These are phyloP conservation scores for Oryzaephilus surinamensis DNA, from an alignment of 1,140 invertebrate genomes.

Conservation along the genomic window DNA sequence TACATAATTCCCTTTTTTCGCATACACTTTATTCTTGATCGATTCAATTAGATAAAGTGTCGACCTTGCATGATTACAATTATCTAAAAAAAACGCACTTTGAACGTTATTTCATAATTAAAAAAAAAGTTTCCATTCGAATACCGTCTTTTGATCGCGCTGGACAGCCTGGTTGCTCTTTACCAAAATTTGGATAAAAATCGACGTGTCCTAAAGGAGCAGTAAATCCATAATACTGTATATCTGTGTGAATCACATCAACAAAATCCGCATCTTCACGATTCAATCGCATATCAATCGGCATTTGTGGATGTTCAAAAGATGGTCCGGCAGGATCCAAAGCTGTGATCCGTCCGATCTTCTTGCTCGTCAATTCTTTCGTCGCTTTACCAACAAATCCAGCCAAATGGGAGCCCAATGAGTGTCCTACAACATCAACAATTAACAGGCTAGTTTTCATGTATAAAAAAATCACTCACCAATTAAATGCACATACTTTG, in stretches of 20 bases:
- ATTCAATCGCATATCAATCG: no score
- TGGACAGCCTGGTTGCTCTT: conserved; percentile 45
- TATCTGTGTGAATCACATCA: conserved; percentile 73
- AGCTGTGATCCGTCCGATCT: conserved; percentile 43
- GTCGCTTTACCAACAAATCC: conserved; percentile 52
- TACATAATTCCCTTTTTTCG: no score
- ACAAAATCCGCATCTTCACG: conserved; percentile 71
- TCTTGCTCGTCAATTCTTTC: conserved; percentile 18
- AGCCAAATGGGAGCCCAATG: conserved; percentile 62
- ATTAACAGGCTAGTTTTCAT: neutral
- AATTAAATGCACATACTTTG: conserved; percentile 19
- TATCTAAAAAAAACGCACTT: no score
- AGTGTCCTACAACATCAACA: conserved; percentile 62
- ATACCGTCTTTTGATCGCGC: no score
- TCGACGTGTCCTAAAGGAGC: conserved; percentile 53
- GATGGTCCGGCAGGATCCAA: conserved; percentile 58
- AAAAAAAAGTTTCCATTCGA: no score
- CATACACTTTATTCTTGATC: no score
- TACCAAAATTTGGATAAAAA: conserved; percentile 63
- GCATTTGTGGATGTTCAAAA: conserved; percentile 34
- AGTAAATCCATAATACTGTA: conserved; percentile 39
- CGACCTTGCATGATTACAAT: no score
- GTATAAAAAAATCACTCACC: conserved; percentile 7
- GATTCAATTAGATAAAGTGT: no score
- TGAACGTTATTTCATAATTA: no score